Evolutionary conservation across 2,888 invertebrate genomes (phyloP).

Genomic region (Drosophila borealis): DNA sequence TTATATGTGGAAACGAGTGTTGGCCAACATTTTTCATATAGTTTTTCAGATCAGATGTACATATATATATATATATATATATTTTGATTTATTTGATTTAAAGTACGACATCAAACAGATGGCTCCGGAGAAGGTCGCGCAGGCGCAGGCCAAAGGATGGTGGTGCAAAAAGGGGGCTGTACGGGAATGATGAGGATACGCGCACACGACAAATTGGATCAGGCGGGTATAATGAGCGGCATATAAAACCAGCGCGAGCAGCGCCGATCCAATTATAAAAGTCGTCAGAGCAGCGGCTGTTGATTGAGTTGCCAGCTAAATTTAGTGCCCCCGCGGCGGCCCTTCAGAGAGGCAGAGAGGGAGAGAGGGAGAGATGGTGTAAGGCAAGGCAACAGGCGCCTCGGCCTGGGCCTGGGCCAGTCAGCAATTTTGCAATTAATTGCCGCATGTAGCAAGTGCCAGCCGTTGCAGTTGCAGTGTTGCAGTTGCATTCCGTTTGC

Average conservation of each 20-base stretch:
- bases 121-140: constrained; percentile 22
- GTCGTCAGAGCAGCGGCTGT: constrained; percentile 64
- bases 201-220: constrained; percentile 48
- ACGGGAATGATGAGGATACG: not conserved
- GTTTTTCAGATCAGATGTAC: not conserved
- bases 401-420: constrained; percentile 22
- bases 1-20: constrained; percentile 13
- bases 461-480: constrained; percentile 15
- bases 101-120: constrained; percentile 57
- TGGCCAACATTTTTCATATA: constrained; percentile 18
- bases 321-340: constrained; percentile 40
- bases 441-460: constrained; percentile 54
- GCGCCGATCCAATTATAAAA: constrained; percentile 70
- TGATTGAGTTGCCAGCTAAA: constrained; percentile 76
- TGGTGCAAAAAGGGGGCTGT: not conserved
- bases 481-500: constrained; percentile 31
- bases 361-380: constrained; percentile 1
- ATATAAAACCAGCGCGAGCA: constrained; percentile 39
- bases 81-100: constrained; percentile 71
- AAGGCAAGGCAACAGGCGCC: constrained; percentile 45
- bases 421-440: constrained; percentile 68
- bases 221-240: constrained; percentile 42
- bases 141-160: constrained; percentile 29
- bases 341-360: constrained; percentile 1
- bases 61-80: constrained; percentile 6